Base-by-base conservation (phyloP, 2,888 invertebrate species). In the Ephialtes manifestator region DNA sequence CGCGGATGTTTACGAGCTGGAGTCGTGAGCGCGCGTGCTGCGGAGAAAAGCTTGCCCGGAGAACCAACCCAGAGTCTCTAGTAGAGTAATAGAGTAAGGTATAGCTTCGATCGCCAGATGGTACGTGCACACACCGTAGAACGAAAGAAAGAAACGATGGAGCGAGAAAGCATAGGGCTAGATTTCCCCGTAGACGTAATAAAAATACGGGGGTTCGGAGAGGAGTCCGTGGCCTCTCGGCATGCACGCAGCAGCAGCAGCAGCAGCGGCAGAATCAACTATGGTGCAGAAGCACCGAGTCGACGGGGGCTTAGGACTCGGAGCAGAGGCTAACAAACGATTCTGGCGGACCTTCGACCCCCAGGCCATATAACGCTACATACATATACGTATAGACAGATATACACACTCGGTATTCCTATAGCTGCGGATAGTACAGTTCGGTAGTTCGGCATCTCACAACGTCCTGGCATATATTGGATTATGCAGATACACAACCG, bases 111-210 rank as follows among this genome's bases (percentile, higher is more conserved):
- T 83, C 80, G 83, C 85, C 85, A 85, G 85, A 85, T 85, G 85
- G 79, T 85, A 83, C 85, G 80, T 72, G 79, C 67, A 51, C 83
- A 72, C 76, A 80, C 71, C 63, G 65, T n/a, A 60, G 76, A 35
- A 46, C 71, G 55, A 85, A 76, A 80, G 82, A 80, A 85, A 85
- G 82, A 85, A 83, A 83, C 76, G 76, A 79, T 60, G 46, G 82
- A 82, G 76, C 76, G 82, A 79, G 83, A 80, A 80, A 80, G 83
- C 79, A 68, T 77, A 86, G 87, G 87, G 89, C 88, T 92, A 90
- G 92, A 93, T 92, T 92, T 93, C 92, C 92, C 92, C 89, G 90
- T 91, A 92, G 92, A 91, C 92, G 90, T 90, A 90, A 91, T 91
- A 93, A 91, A 93, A 92, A 88, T 88, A 88, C 85, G 85, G 80